Conservation (phyloP, 1,140 invertebrate species). For the Lineus longissimus region DNA sequence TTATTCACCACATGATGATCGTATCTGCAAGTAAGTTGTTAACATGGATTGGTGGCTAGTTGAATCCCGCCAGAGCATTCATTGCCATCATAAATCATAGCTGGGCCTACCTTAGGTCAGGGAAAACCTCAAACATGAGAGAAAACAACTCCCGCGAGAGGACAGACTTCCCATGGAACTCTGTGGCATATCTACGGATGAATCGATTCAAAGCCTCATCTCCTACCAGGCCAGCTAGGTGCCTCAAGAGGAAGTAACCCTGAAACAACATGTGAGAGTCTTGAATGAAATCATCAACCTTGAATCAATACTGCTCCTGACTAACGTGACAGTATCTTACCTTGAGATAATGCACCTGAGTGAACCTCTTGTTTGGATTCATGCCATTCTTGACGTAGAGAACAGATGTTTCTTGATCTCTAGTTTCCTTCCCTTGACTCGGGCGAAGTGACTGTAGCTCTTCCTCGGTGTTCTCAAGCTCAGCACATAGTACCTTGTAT, state of each 20-base stretch:
- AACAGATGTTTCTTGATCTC: background rate
- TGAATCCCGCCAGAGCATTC: conserved; percentile 17
- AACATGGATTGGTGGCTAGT: too few relatives aligned
- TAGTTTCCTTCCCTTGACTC: conserved; percentile 17
- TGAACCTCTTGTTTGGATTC: conserved; percentile 52
- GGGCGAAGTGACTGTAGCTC: conserved; percentile 44
- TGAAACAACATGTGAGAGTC: conserved; percentile 17
- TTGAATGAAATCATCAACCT: background rate
- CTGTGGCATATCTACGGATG: conserved; percentile 38
- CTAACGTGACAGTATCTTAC: conserved; percentile 16
- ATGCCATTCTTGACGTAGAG: conserved; percentile 54
- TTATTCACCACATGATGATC: too few relatives aligned
- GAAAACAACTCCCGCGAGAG: conserved; percentile 39
- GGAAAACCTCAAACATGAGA: conserved; percentile 20
- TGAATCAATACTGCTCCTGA: background rate
- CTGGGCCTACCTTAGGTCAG: background rate
- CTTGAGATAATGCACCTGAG: conserved; percentile 54
- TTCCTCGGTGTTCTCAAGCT: conserved; percentile 44
- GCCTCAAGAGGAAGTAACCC: conserved; percentile 54
- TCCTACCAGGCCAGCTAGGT: conserved; percentile 41
- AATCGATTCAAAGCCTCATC: conserved; percentile 38
- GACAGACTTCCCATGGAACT: conserved; percentile 45
- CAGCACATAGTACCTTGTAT: conserved; percentile 41
- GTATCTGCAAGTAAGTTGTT: too few relatives aligned
- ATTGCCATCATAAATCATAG: background rate